These are phyloP conservation scores for Microctenopoma lineatum DNA, from an alignment of 2,797 vertebrate genomes.

Conservation along the genomic window DNA sequence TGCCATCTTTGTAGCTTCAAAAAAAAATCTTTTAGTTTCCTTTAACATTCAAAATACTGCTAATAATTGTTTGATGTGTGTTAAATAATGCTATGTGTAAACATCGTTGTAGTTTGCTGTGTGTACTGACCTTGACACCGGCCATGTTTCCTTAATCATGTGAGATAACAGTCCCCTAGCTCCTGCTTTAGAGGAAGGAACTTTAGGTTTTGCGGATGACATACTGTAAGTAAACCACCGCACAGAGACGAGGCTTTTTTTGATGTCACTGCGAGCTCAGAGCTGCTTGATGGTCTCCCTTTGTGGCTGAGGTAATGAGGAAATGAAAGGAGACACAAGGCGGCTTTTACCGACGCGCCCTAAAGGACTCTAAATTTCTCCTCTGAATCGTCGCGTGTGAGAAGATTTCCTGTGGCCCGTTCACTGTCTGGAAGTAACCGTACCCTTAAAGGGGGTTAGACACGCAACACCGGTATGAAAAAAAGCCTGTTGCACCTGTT, in stretches of 20 bases:
- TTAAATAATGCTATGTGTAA: background rate
- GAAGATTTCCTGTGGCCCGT: conserved; percentile 84
- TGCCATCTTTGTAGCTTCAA: background rate
- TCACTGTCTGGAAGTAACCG: conserved; percentile 84
- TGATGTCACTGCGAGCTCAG: conserved; percentile 45
- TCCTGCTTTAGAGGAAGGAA: conserved; percentile 68
- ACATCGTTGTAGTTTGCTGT: conserved; percentile 30
- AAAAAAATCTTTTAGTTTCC: background rate
- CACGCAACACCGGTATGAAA: conserved; percentile 78
- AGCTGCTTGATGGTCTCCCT: conserved; percentile 71
- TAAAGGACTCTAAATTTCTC: conserved; percentile 79
- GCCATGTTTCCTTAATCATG: conserved; percentile 49
- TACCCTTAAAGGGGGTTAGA: conserved; percentile 85
- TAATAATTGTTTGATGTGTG: conserved; percentile 1
- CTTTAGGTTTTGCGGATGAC: conserved; percentile 49
- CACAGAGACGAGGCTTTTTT: conserved; percentile 63
- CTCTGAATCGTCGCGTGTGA: conserved; percentile 85
- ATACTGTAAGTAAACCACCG: conserved; percentile 35
- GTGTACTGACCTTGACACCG: conserved; percentile 29
- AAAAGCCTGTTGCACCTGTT: conserved; percentile 82
- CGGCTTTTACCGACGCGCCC: conserved; percentile 65
- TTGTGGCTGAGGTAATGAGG: conserved; percentile 76
- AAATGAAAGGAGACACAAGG: conserved; percentile 75
- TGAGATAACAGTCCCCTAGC: conserved; percentile 35
- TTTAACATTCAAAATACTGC: conserved; percentile 1